Percentiles rank a stretch among this genome's conserved stretches.
Evolutionary conservation across 92 coral and sea anemone species (phyloP).

Genomic region (Actinostola sp.): DNA sequence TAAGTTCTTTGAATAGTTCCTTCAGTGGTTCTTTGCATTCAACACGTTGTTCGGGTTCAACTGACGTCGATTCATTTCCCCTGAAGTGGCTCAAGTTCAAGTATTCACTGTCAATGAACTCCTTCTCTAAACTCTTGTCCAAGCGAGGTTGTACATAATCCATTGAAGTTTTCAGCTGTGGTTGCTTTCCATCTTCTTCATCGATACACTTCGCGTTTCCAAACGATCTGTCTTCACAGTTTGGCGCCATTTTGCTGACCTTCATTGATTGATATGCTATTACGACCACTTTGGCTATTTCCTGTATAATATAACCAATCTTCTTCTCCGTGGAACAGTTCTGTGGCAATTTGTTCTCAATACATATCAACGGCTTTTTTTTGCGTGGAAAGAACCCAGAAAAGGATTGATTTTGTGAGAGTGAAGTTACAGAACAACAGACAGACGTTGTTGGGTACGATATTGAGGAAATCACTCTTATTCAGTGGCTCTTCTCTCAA

Average conservation of each 20-base stretch:
- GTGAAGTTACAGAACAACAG: neutral
- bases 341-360: neutral
- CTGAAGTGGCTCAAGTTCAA: neutral
- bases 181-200: neutral
- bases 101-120: neutral
- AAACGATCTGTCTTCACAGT: constrained; percentile 5
- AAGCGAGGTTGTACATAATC: too few relatives aligned
- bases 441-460: neutral
- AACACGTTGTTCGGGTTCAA: neutral
- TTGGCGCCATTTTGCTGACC: neutral
- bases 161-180: too few relatives aligned
- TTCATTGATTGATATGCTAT: neutral
- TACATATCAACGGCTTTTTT: neutral
- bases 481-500: neutral
- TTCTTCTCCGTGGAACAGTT: neutral
- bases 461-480: neutral
- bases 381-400: neutral
- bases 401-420: neutral
- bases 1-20: neutral
- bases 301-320: neutral
- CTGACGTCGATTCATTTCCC: neutral
- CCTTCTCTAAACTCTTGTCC: too few relatives aligned
- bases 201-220: neutral
- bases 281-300: neutral
- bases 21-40: constrained; percentile 8